Evolutionary conservation across 1,140 invertebrate species (phyloP), one percentile per base, ranked within the genome.

Genomic region (Thaumetopoea pityocampa): DNA sequence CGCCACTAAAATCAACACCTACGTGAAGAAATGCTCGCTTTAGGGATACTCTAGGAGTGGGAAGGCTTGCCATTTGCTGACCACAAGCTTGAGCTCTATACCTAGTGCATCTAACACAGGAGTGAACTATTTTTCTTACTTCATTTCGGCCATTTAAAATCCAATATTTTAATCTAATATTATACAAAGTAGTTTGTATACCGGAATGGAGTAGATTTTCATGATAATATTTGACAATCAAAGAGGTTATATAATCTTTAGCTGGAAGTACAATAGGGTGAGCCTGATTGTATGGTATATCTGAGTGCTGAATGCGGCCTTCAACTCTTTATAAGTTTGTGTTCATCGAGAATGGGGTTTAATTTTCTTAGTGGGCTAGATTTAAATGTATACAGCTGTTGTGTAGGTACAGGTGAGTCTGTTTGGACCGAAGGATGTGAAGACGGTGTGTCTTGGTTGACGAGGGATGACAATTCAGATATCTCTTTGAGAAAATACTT

Each of bases 141-240:
- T 37, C 6, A 24, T 8, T 6, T 14, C 35, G 8, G 14, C 35
- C 23, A 37, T 37, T 37, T 2, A 37, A 5, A 17, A 23, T 20
- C 35, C 35, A 37, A 8, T 37, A 37, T 15, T 37, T 37, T n/a
- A 37, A 5, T 37, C 10, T 24, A 10, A 37, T 8, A 9, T 37
- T 26, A 10, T 37, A 16, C 3, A 24, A n/a, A 5, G 35, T 24
- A 7, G 7, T 37, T 11, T 24, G 20, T 24, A 23, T 26, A 12
- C 20, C 20, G 5, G 35, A 11, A 9, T 37, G 27, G 10, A 29
- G 27, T 14, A 29, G n/a, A 2, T 29, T 29, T 11, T 4, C 6
- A 12, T 29, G 27, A 14, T 14, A 29, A 4, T 29, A 12, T 5
- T 14, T 8, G 3, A 14, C 11, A 6, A 29, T 12, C 4, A 29